Evolutionary conservation across 2,888 invertebrate species (phyloP).

Genomic region (Pandemis heparana): DNA sequence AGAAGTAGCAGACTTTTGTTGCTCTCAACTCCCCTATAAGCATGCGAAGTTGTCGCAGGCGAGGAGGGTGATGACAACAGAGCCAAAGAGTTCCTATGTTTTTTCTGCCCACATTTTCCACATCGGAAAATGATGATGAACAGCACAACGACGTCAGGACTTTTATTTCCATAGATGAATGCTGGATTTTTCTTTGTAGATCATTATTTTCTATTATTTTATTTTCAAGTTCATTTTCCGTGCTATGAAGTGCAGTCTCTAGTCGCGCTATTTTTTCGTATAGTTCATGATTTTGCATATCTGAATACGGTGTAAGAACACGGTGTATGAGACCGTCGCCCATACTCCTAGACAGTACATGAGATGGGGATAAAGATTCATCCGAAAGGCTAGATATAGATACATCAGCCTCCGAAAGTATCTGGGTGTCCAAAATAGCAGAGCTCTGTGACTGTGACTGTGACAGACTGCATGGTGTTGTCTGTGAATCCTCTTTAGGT

Average conservation of each 20-base stretch:
- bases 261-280: no score
- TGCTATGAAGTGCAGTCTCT: no score
- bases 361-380: background rate
- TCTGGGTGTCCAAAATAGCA: background rate
- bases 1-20: background rate
- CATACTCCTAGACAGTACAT: background rate
- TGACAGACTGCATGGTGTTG: background rate
- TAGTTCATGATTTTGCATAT: no score
- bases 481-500: constrained; percentile 4
- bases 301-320: background rate
- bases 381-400: background rate
- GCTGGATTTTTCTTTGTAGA: constrained; percentile 1
- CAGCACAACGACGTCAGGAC: background rate
- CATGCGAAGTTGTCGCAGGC: background rate
- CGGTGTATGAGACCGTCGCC: background rate
- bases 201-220: constrained; percentile 17
- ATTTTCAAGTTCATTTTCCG: constrained; percentile 2
- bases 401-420: background rate
- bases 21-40: background rate
- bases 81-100: background rate
- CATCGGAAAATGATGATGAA: background rate
- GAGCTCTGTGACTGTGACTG: background rate
- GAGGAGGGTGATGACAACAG: no score
- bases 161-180: background rate
- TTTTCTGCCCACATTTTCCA: background rate